Evolutionary conservation across 2,888 invertebrate genomes (phyloP).

Genomic region (Uropetala carovei): DNA sequence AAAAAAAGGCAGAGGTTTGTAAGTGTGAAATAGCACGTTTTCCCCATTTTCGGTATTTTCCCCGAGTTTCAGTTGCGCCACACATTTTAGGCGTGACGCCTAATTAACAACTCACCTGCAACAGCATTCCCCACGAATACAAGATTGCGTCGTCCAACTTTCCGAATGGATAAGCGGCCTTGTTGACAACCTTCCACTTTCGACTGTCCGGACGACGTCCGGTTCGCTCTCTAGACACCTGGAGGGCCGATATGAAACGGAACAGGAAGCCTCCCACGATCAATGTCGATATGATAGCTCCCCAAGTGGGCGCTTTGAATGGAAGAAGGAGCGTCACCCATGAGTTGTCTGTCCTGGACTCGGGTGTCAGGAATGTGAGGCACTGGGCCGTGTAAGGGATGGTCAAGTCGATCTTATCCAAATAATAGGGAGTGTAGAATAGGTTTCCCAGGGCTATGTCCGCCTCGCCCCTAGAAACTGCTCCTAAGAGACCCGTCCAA

Average conservation of each 20-base stretch:
- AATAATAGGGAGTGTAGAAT: constrained; percentile 83
- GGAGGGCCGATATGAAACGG: constrained; percentile 80
- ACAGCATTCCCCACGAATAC: constrained; percentile 88
- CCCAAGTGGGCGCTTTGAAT: constrained; percentile 85
- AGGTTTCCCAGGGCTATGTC: constrained; percentile 87
- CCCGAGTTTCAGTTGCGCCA: neutral
- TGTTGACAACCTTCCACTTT: neutral
- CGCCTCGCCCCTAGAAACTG: constrained; percentile 75
- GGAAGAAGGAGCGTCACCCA: constrained; percentile 90
- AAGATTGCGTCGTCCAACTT: constrained; percentile 81
- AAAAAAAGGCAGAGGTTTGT: too few relatives aligned
- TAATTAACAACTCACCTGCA: constrained; percentile 85
- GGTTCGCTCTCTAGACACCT: neutral
- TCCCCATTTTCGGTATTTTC: neutral
- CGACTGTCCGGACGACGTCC: too few relatives aligned
- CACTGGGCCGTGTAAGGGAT: constrained; percentile 89
- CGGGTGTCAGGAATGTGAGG: constrained; percentile 89
- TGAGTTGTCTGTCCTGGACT: constrained; percentile 87
- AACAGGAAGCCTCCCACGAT: constrained; percentile 82
- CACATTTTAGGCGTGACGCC: neutral
- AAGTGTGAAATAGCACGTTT: neutral
- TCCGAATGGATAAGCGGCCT: neutral
- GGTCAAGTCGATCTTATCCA: constrained; percentile 84
- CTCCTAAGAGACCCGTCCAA: constrained; percentile 83
- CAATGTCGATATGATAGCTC: constrained; percentile 82